phyloP scores from a whole-genome alignment of 2,113 vertebrate species.

The Gorilla gorilla region DNA sequence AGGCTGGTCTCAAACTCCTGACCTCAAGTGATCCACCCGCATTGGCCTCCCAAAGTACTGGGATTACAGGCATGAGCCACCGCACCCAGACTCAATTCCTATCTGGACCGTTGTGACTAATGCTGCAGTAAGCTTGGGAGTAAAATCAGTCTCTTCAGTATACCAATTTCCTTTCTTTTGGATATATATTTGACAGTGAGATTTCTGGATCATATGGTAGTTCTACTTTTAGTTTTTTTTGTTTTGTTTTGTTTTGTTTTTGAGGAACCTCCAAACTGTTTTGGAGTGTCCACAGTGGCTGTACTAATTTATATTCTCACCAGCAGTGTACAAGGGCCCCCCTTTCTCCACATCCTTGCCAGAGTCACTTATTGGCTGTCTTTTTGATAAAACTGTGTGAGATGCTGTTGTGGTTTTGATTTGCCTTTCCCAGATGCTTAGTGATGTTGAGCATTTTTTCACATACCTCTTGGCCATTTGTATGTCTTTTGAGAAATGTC shows the following conservation, averaged over 20 bases:
- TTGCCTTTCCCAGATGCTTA: not conserved
- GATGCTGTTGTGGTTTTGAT: not conserved
- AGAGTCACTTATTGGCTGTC: not conserved
- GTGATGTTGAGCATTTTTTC: not conserved
- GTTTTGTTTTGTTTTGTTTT: not conserved
- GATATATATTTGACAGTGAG: not conserved
- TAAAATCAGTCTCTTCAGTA: not conserved
- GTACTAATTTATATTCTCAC: not conserved
- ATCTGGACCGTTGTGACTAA: not conserved
- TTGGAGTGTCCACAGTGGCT: not conserved
- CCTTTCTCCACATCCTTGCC: not conserved
- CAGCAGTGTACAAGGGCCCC: not conserved
- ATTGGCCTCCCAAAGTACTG: too few relatives aligned
- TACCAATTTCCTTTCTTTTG: not conserved
- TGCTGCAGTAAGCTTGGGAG: not conserved
- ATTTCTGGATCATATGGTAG: not conserved
- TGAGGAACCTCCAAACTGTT: not conserved
- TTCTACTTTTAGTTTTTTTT: not conserved
- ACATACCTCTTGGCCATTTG: not conserved
- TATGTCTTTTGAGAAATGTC: not conserved
- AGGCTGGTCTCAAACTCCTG: too few relatives aligned
- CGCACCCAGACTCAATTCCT: not conserved
- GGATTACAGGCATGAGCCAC: too few relatives aligned
- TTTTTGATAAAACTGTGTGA: not conserved
- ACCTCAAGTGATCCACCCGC: too few relatives aligned